Evolutionary conservation across 1,140 invertebrate genomes (phyloP).

Genomic region (Phthorimaea operculella): DNA sequence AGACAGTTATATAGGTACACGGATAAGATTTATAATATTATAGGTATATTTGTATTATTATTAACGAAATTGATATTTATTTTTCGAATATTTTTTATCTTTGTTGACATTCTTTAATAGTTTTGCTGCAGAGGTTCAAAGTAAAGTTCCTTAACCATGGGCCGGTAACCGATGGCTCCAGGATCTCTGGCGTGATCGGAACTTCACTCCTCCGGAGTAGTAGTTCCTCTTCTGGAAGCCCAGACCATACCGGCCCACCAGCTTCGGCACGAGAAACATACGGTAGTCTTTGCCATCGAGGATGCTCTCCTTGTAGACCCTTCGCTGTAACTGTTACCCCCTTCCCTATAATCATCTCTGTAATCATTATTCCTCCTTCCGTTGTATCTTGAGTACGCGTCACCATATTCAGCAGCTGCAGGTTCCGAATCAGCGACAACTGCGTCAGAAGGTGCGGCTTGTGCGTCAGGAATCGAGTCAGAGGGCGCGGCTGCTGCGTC

Average conservation of each 20-base stretch:
- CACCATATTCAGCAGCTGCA: too few species aligned
- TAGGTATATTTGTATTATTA: too few species aligned
- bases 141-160: not conserved
- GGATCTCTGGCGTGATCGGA: not conserved
- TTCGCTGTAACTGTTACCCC: not conserved
- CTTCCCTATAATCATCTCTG: not conserved
- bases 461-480: too few species aligned
- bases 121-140: not conserved
- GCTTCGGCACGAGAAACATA: not conserved
- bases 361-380: too few species aligned
- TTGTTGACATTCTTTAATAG: not conserved
- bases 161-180: not conserved
- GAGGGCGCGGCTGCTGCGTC: too few species aligned
- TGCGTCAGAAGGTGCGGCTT: too few species aligned
- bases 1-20: too few species aligned
- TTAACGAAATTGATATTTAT: too few species aligned
- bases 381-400: too few species aligned
- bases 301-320: not conserved
- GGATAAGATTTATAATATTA: too few species aligned
- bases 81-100: too few species aligned
- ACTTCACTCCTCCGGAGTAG: not conserved
- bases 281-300: not conserved
- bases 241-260: not conserved
- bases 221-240: not conserved
- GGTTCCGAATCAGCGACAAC: too few species aligned